These are phyloP conservation scores for Pogonomyrmex barbatus DNA, from an alignment of 1,140 invertebrate species.

Conservation along the genomic window DNA sequence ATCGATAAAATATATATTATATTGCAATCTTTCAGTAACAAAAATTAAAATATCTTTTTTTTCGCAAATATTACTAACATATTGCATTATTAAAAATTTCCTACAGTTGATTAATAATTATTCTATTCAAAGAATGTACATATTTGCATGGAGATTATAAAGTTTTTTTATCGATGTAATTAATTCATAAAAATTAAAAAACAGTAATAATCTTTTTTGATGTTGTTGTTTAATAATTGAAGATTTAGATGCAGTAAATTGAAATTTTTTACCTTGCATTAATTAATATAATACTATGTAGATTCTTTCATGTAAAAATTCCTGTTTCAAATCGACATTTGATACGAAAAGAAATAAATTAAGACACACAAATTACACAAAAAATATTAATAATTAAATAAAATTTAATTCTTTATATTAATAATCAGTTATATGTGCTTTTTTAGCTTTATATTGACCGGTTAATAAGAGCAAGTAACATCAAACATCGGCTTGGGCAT, in stretches of 20 bases:
- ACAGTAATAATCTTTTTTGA: not conserved
- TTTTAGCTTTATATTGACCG: not conserved
- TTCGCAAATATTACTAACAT: conserved; percentile 2
- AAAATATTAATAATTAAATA: not conserved
- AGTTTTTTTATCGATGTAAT: not conserved
- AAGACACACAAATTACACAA: not conserved
- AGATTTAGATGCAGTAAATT: not conserved
- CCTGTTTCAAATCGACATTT: not conserved
- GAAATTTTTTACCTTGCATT: not conserved
- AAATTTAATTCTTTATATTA: not conserved
- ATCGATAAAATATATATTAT: too few relatives aligned
- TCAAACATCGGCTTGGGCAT: not conserved
- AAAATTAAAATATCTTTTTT: not conserved
- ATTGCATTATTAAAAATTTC: not conserved
- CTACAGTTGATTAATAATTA: not conserved
- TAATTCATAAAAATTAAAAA: not conserved
- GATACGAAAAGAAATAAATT: not conserved
- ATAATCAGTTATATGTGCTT: not conserved
- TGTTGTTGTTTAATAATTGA: not conserved
- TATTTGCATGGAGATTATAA: not conserved
- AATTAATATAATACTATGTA: not conserved
- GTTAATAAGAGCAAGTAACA: conserved; percentile 34
- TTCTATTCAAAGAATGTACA: not conserved
- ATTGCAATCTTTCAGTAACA: not conserved
- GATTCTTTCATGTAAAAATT: not conserved